These are phyloP conservation scores for Gallinago stenura DNA, from an alignment of 2,797 vertebrate genomes.

Conservation along the genomic window DNA sequence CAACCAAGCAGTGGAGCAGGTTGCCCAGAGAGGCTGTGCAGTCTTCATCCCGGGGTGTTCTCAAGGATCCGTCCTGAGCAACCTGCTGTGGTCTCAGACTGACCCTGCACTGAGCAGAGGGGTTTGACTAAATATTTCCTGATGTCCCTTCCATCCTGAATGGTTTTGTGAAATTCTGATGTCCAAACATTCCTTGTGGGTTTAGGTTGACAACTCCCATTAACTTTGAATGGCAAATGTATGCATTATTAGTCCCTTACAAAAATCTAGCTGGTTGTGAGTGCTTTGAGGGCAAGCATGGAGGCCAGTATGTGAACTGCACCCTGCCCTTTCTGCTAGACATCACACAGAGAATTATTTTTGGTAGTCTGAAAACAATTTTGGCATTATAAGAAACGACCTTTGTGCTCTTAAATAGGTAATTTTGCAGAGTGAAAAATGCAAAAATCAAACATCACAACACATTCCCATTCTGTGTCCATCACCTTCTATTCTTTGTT, in stretches of 20 bases:
- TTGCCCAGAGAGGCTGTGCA: background rate
- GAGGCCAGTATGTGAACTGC: background rate
- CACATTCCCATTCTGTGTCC: background rate
- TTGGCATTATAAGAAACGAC: background rate
- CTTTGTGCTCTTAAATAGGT: background rate
- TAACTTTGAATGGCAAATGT: background rate
- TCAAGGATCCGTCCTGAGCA: background rate
- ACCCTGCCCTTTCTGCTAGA: background rate
- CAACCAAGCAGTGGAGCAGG: background rate
- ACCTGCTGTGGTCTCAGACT: background rate
- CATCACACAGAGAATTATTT: background rate
- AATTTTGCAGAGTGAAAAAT: background rate
- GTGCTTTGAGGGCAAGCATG: background rate
- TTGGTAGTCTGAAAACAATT: background rate
- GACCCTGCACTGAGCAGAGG: background rate
- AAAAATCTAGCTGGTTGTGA: background rate
- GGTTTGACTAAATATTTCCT: background rate
- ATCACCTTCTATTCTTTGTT: background rate
- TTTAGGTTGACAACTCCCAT: background rate
- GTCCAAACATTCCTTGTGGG: background rate
- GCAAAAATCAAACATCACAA: background rate
- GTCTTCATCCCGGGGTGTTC: background rate
- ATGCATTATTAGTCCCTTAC: background rate
- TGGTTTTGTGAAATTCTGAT: background rate
- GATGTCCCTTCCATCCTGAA: background rate